Conservation (phyloP, 2,113 vertebrate genomes). For the Osmerus mordax region DNA sequence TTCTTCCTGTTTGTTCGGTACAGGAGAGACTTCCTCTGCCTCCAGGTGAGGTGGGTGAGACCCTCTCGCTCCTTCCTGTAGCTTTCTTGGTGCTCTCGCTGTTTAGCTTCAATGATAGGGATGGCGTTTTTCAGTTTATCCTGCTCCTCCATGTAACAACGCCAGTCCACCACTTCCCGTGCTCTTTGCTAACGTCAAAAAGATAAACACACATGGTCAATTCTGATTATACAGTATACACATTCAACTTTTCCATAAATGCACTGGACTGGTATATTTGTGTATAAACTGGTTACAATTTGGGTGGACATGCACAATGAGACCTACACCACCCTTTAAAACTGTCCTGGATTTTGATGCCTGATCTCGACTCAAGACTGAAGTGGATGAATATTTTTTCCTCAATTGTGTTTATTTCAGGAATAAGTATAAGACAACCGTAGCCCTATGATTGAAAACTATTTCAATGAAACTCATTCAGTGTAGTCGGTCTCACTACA, state of each 20-base stretch:
- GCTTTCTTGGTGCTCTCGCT: conserved; percentile 75
- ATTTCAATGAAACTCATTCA: too few species aligned
- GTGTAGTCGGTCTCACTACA: background rate
- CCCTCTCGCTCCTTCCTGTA: conserved; percentile 70
- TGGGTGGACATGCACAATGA: too few species aligned
- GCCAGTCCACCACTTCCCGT: conserved; percentile 86
- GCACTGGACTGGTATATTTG: too few species aligned
- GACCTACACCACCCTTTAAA: background rate
- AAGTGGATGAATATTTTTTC: too few species aligned
- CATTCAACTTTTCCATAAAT: too few species aligned
- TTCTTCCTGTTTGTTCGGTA: conserved; percentile 71
- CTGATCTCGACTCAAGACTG: too few species aligned
- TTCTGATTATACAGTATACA: too few species aligned
- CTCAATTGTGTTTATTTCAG: too few species aligned
- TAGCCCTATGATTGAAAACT: too few species aligned
- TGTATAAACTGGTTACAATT: too few species aligned
- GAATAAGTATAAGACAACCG: too few species aligned
- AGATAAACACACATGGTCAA: background rate
- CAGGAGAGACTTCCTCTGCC: conserved; percentile 66
- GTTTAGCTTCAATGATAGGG: conserved; percentile 76
- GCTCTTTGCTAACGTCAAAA: conserved; percentile 78
- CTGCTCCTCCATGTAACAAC: conserved; percentile 73
- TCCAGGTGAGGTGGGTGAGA: conserved; percentile 79
- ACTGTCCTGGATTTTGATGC: background rate
- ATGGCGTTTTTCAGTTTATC: conserved; percentile 73